Base-by-base conservation (phyloP, 2,797 vertebrate genomes). In the Scleropages formosus region DNA sequence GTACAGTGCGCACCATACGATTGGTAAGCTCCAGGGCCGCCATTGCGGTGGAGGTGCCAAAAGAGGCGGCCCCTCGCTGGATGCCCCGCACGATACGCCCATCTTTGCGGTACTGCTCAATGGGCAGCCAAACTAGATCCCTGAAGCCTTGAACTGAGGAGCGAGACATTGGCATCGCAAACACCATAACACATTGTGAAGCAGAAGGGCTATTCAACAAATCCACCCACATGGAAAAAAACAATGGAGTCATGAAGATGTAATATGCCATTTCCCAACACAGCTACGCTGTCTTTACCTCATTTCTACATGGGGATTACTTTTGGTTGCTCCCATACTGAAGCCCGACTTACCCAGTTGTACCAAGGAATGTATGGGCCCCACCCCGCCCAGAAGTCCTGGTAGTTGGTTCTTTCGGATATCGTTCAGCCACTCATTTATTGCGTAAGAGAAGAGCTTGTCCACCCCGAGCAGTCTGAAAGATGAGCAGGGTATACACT, bases 371-470 rank as follows among this genome's bases (percentile, higher is more conserved):
- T 99, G 97, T 91, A 99, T 98, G 11, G 98, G 98, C 1, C 97
- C 97, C n/a, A 99, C 97, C 10, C 98, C 98, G 79, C 97, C 96
- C 80, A 99, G 84, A 74, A 99, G 91, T 78, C 98, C 98, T 1
- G 96, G 98, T 6, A 99, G 91, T 84, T 99, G 98, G 82, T 98
- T 98, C 89, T 96, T 98, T 91, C 94, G 98, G 78, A 99, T 98
- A 89, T 99, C 98, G 72, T 92, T 96, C 27, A 99, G 90, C 98
- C 98, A 99, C 77, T 99, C 98, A 1, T 94, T 94, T 81, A 98
- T 91, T 68, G 96, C 97, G 81, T 98, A 99, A 20, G 96, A 95
- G 83, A 98, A 94, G 3, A 99, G 89, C 62, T 96, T 98, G 87
- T 99, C 98, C 82, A 99, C 93, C 81, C 98, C 98, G 85, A 99